phyloP scores from a whole-genome alignment of 2,113 vertebrate genomes.

The Perognathus longimembris region DNA sequence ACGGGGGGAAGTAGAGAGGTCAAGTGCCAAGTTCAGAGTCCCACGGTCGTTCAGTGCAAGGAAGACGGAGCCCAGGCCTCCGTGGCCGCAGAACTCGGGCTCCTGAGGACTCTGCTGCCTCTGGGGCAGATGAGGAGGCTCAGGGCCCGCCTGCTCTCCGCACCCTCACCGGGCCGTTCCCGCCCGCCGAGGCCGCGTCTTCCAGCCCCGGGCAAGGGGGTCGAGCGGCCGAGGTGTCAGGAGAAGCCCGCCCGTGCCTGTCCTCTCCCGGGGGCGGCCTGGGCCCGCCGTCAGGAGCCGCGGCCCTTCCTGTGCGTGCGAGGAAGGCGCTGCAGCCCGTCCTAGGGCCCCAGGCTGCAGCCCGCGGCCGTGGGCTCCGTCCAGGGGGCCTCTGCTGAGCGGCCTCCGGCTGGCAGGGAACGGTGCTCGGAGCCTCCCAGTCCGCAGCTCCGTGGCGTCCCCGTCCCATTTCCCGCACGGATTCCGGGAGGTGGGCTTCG shows the following conservation, averaged over 20 bases:
- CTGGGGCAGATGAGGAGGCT: background rate
- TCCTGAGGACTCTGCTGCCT: background rate
- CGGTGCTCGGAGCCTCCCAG: background rate
- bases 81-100: background rate
- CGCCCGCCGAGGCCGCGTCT: background rate
- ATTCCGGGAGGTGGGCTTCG: background rate
- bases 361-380: no score
- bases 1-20: background rate
- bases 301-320: background rate
- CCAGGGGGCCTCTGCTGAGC: background rate
- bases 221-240: background rate
- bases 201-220: background rate
- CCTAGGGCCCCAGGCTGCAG: background rate
- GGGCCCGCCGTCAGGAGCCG: background rate
- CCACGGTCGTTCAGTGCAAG: background rate
- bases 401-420: background rate
- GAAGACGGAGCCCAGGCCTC: background rate
- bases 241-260: background rate
- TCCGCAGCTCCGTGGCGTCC: no score
- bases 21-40: background rate
- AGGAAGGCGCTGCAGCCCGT: background rate
- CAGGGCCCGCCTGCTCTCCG: background rate
- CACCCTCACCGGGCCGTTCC: background rate
- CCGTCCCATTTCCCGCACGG: no score
- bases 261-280: background rate